Evolutionary conservation across 1,140 invertebrate genomes (phyloP), one percentile per base, ranked within the genome.

Genomic region (Drosophila pachea): DNA sequence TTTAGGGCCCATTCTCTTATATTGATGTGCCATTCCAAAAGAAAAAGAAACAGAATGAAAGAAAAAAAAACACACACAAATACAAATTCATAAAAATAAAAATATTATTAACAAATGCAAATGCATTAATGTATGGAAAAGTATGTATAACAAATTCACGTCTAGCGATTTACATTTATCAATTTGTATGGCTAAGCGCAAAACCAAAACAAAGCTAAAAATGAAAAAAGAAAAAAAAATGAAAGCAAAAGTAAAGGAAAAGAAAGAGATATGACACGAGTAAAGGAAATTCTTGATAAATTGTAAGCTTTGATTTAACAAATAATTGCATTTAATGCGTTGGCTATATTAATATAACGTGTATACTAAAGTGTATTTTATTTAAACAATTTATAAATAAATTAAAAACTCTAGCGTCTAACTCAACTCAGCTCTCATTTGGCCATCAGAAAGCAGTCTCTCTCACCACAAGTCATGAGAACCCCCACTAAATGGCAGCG

Each of bases 251-350:
- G 32, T 35, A 56, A 55, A 62, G 8, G 14, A 45, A 50, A 36
- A 50, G n/a, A 62, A 62, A 49, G 7, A n/a, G 32, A 64, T 45
- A 74, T 32, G 43, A 60, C 53, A 60, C 48, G 52, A 32, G 38
- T 63, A 74, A 61, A 55, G 4, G 9, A 52, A 68, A 63, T 63
- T 74, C 55, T 61, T 45, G 29, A 65, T 59, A 76, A 66, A 60
- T 38, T 45, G 45, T 73, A 68, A 69, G 73, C 36, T 43, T 67
- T 56, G 71, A 77, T 68, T 61, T 52, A 64, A 52, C 65, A 75
- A 78, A 74, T 66, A 86, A 66, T 86, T 79, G 79, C 79, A 84
- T 84, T 86, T 84, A 84, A 84, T 84, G 79, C 79, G 81, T 79
- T 76, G 73, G 76, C 76, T 70, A 74, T 61, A 55, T 48, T 60